Percentiles rank a stretch among this genome's conserved stretches.
Evolutionary conservation across 2,797 vertebrate species (phyloP).

Genomic region (Neopelma chrysocephalum): DNA sequence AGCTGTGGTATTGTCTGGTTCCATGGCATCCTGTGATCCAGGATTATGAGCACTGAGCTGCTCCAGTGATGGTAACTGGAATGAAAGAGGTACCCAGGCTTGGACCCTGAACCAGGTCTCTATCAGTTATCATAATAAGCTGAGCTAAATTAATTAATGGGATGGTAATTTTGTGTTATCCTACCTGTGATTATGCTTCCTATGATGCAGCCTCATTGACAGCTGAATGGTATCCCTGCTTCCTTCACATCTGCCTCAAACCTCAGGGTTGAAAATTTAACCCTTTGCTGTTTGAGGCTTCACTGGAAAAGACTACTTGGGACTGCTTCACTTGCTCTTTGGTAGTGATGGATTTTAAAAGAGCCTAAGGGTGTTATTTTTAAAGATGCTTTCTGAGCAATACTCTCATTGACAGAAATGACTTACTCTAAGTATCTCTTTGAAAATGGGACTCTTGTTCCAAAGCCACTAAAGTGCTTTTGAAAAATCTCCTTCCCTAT

Average conservation of each 20-base stretch:
- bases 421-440: neutral
- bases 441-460: constrained; percentile 11
- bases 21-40: neutral
- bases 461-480: constrained; percentile 15
- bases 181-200: neutral
- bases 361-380: constrained; percentile 9
- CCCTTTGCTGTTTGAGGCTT: neutral
- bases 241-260: neutral
- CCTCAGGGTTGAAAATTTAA: neutral
- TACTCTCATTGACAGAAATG: neutral
- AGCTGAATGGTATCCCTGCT: neutral
- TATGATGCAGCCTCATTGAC: neutral
- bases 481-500: neutral
- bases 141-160: neutral
- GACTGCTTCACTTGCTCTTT: neutral
- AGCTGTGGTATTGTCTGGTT: neutral
- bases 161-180: neutral
- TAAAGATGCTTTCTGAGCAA: neutral
- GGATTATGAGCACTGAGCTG: neutral
- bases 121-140: neutral
- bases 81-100: neutral
- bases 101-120: neutral
- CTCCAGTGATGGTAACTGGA: neutral
- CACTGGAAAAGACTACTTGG: neutral
- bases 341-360: neutral